Evolutionary conservation across 2,797 vertebrate genomes (phyloP).

Genomic region (Schizopygopsis malacanthus): DNA sequence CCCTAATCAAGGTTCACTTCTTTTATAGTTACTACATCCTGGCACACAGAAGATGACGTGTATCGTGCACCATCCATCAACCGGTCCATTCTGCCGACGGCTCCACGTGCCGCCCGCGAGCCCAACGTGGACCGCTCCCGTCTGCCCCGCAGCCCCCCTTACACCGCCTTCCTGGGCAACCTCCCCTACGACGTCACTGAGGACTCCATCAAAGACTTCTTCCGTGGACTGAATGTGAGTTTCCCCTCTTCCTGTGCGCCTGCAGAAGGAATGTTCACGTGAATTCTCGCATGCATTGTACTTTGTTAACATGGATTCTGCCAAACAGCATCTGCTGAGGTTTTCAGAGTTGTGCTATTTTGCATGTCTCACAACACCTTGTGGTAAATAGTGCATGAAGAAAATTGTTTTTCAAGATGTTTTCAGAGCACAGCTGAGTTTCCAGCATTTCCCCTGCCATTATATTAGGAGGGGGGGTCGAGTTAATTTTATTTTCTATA

Average conservation of each 20-base stretch:
- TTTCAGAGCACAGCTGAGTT: neutral
- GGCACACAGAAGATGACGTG: slow-evolving; percentile 93
- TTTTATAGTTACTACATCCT: slow-evolving; percentile 87
- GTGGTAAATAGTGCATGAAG: slow-evolving; percentile 16
- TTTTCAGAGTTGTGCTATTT: neutral
- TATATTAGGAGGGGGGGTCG: too few species aligned
- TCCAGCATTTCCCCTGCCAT: neutral
- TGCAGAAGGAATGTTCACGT: neutral
- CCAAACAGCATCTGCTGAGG: neutral
- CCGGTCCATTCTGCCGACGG: slow-evolving; percentile 92
- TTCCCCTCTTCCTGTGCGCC: neutral
- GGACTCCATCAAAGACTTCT: slow-evolving; percentile 96
- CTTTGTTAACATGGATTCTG: neutral
- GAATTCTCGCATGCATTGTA: neutral
- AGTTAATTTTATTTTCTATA: too few species aligned
- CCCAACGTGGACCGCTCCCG: slow-evolving; percentile 89
- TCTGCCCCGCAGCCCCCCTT: slow-evolving; percentile 92
- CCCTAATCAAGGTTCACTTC: neutral
- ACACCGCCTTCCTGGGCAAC: slow-evolving; percentile 96
- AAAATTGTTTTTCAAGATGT: neutral
- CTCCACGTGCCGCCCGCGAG: slow-evolving; percentile 93
- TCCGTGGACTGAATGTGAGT: slow-evolving; percentile 93
- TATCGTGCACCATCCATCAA: slow-evolving; percentile 90
- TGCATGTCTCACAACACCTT: neutral
- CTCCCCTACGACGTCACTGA: slow-evolving; percentile 94